phyloP scores from a whole-genome alignment of 1,140 invertebrate species.

The Lordiphosa collinella region DNA sequence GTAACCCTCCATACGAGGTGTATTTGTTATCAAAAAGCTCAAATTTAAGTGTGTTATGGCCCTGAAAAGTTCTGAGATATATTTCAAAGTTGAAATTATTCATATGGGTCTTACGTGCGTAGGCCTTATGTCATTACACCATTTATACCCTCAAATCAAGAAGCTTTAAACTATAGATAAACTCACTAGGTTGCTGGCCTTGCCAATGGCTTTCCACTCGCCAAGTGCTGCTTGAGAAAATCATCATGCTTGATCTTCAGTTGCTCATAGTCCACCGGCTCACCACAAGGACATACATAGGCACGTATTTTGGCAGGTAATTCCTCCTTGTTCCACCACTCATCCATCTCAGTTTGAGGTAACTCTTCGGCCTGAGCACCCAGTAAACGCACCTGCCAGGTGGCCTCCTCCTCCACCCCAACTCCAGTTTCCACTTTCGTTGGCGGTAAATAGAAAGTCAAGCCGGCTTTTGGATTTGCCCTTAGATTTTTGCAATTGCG shows the following conservation, averaged over 20 bases:
- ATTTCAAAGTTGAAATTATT: no score
- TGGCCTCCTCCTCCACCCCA: not conserved
- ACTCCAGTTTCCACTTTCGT: conserved; percentile 5
- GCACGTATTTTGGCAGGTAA: conserved; percentile 53
- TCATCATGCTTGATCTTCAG: conserved; percentile 49
- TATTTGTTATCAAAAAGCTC: no score
- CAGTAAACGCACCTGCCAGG: conserved; percentile 64
- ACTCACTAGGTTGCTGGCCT: conserved; percentile 57
- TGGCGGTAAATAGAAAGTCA: conserved; percentile 43
- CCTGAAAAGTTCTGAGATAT: no score
- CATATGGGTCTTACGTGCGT: no score
- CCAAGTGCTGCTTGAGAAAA: conserved; percentile 37
- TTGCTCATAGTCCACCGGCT: conserved; percentile 49
- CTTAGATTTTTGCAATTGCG: conserved; percentile 58
- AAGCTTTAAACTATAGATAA: not conserved
- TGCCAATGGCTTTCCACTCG: conserved; percentile 19
- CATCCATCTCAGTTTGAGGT: conserved; percentile 32
- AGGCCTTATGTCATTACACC: no score
- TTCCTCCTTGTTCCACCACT: conserved; percentile 53
- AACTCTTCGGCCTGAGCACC: conserved; percentile 57
- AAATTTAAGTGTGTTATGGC: no score
- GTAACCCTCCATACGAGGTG: no score
- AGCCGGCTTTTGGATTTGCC: conserved; percentile 45
- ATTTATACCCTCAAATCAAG: no score
- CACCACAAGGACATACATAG: conserved; percentile 57